Percentiles rank a stretch among this genome's conserved stretches.
phyloP scores from a whole-genome alignment of 2,888 invertebrate genomes.

The Catocala sponsa region DNA sequence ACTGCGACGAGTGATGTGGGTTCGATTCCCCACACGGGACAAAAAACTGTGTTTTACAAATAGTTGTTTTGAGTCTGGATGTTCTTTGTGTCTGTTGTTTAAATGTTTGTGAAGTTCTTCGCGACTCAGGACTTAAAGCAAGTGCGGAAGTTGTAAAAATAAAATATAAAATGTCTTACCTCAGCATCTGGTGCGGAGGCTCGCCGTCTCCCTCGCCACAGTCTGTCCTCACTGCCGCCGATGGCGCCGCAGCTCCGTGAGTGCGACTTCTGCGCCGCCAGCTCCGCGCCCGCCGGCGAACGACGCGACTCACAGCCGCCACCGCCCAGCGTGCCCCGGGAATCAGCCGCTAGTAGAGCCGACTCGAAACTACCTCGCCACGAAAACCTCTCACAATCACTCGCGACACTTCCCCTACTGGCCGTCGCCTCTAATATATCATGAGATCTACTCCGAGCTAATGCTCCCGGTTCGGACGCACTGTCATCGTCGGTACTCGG shows the following conservation, averaged over 20 bases:
- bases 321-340: constrained; percentile 92
- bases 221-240: constrained; percentile 90
- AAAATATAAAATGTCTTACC: constrained; percentile 60
- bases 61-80: too few species aligned
- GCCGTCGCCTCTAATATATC: constrained; percentile 91
- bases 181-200: constrained; percentile 84
- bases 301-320: constrained; percentile 92
- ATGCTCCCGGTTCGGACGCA: constrained; percentile 90
- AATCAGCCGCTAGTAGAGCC: constrained; percentile 95
- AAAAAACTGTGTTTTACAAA: neutral
- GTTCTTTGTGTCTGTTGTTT: too few species aligned
- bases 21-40: neutral
- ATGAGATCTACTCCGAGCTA: constrained; percentile 94
- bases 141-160: too few species aligned
- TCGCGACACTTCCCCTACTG: constrained; percentile 90
- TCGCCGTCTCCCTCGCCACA: constrained; percentile 82
- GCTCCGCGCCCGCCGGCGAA: constrained; percentile 94
- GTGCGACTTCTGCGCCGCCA: constrained; percentile 93
- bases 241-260: constrained; percentile 96
- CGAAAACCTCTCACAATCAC: constrained; percentile 96
- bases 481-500: constrained; percentile 93
- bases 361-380: constrained; percentile 98
- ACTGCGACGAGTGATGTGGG: too few species aligned
- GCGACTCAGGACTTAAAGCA: too few species aligned
- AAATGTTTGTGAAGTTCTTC: too few species aligned